These are phyloP conservation scores for Oostethus manadensis DNA, from an alignment of 2,113 vertebrate genomes.

Conservation along the genomic window DNA sequence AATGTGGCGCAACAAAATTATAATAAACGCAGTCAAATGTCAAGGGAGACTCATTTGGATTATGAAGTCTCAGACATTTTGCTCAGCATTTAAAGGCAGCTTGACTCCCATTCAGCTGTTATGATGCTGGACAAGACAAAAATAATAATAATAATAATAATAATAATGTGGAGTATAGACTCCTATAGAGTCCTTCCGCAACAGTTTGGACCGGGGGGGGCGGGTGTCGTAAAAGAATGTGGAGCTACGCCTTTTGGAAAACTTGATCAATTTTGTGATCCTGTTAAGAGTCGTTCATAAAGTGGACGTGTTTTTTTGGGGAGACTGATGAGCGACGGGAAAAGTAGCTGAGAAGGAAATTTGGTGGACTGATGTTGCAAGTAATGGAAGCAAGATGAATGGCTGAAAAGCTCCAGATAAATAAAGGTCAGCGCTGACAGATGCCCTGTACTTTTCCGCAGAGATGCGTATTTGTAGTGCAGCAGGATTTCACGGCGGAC, in stretches of 20 bases:
- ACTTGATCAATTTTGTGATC: not conserved
- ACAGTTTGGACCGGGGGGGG: conserved; percentile 15
- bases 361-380: not conserved
- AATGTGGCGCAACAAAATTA: no score
- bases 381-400: conserved; percentile 14
- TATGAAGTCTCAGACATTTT: no score
- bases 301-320: conserved; percentile 1
- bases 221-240: conserved; percentile 1
- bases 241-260: not conserved
- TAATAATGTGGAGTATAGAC: not conserved
- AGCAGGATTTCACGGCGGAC: not conserved
- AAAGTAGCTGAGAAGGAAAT: conserved; percentile 14
- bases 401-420: not conserved
- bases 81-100: no score
- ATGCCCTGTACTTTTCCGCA: not conserved
- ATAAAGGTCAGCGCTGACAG: conserved; percentile 1
- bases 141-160: no score
- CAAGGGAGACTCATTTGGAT: no score
- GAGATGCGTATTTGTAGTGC: not conserved
- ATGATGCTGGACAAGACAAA: no score
- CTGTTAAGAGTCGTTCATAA: not conserved
- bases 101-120: no score
- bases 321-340: conserved; percentile 1
- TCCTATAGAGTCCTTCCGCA: conserved; percentile 24
- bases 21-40: no score